Evolutionary conservation across 2,113 vertebrate species (phyloP).

Genomic region (Leucosticte australis): DNA sequence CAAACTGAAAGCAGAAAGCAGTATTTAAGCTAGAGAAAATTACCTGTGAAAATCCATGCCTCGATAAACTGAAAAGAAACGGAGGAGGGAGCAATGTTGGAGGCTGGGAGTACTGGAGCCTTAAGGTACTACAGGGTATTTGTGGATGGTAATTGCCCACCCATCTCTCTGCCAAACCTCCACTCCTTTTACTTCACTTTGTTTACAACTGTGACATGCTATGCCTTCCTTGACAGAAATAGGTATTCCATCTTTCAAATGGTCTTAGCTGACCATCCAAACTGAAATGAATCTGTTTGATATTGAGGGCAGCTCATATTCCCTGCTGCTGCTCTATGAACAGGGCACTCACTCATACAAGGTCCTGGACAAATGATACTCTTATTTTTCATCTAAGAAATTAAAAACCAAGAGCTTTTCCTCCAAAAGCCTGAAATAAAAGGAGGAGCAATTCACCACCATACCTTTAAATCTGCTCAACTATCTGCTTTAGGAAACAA

Average conservation of each 20-base stretch:
- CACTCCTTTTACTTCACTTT: not conserved
- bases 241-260: not conserved
- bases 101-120: not conserved
- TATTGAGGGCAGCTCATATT: not conserved
- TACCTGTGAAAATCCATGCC: not conserved
- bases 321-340: not conserved
- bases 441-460: not conserved
- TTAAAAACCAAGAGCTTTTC: not conserved
- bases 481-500: not conserved
- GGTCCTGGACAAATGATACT: not conserved
- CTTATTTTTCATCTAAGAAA: not conserved
- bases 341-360: not conserved
- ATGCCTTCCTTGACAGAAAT: not conserved
- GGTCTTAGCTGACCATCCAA: not conserved
- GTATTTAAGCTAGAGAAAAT: not conserved
- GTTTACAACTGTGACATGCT: not conserved
- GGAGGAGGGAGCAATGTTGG: not conserved
- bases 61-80: not conserved
- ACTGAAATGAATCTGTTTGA: not conserved
- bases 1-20: not conserved
- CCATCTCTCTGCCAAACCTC: not conserved
- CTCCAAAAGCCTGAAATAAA: not conserved
- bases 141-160: accelerated
- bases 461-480: not conserved
- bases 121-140: not conserved